Percentiles rank a stretch among this genome's conserved stretches.
Conservation (phyloP, 2,797 vertebrate species). For the Lacerta agilis region DNA sequence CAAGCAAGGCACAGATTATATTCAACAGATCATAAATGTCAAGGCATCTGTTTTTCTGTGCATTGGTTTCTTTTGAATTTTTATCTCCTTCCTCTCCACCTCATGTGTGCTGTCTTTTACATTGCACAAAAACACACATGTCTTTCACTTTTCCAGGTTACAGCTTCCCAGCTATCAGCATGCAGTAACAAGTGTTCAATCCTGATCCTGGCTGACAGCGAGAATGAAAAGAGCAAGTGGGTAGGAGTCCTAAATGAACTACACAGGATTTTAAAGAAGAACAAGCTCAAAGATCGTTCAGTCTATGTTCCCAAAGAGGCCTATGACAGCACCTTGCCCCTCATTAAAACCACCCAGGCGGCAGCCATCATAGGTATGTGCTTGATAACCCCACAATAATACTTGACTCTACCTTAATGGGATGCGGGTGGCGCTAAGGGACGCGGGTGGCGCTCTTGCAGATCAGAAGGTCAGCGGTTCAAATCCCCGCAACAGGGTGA, state of each 20-base stretch:
- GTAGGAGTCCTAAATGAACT: constrained; percentile 94
- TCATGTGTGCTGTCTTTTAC: not conserved
- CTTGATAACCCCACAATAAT: not conserved
- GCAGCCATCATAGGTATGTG: constrained; percentile 92
- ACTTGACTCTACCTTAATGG: not conserved
- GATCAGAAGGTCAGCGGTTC: no score
- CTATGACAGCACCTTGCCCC: constrained; percentile 95
- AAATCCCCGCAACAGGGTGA: no score
- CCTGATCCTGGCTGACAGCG: constrained; percentile 93
- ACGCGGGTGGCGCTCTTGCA: no score
- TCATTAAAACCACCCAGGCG: constrained; percentile 97
- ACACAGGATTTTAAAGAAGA: constrained; percentile 96
- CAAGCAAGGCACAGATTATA: not conserved
- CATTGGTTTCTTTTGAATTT: not conserved
- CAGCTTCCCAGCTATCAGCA: constrained; percentile 92
- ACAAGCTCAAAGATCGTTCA: constrained; percentile 96
- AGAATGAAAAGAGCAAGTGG: constrained; percentile 97
- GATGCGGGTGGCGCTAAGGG: no score
- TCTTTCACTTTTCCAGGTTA: constrained; percentile 83
- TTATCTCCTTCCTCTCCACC: no score
- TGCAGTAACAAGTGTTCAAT: constrained; percentile 93
- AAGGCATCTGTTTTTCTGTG: not conserved
- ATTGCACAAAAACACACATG: constrained; percentile 4
- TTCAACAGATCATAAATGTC: not conserved
- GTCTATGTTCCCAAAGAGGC: constrained; percentile 98